Evolutionary conservation across 2,797 vertebrate species (phyloP).

Genomic region (Paratrypauchen microcephalus): DNA sequence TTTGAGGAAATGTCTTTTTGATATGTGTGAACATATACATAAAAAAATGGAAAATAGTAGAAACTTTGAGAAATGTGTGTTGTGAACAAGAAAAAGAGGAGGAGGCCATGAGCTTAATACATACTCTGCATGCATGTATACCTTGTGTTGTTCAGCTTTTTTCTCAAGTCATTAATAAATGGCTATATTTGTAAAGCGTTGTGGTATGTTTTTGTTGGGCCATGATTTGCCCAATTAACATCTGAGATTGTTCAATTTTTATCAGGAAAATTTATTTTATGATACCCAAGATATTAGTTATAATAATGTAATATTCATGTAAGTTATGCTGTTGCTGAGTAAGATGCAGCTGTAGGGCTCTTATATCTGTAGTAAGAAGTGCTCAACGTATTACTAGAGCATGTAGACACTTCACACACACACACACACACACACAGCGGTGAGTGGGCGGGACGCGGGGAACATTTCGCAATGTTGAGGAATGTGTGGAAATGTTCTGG

Average conservation of each 20-base stretch:
- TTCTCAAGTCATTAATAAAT: conserved; percentile 84
- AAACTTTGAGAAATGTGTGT: conserved; percentile 60
- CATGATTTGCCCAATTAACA: too few species aligned
- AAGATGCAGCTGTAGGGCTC: too few species aligned
- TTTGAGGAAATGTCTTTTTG: conserved; percentile 21
- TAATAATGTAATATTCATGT: too few species aligned
- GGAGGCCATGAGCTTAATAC: conserved; percentile 67
- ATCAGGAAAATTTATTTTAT: neutral
- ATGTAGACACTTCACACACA: too few species aligned
- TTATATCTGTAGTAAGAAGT: too few species aligned
- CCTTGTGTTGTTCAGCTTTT: conserved; percentile 77
- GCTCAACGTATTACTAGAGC: too few species aligned
- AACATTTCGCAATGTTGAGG: conserved; percentile 46
- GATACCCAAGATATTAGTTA: too few species aligned
- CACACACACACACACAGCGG: neutral
- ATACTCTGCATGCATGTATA: conserved; percentile 80
- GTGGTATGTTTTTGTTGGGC: neutral
- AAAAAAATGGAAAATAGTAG: conserved; percentile 48
- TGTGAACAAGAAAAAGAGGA: conserved; percentile 67
- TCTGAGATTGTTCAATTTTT: neutral
- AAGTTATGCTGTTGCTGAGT: too few species aligned
- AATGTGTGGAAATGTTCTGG: conserved; percentile 28
- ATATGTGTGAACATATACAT: conserved; percentile 37
- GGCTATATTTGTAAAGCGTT: conserved; percentile 80
- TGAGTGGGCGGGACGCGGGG: neutral